A percentile compares a stretch with the other conserved stretches of the same genome.
phyloP scores from a whole-genome alignment of 2,888 invertebrate genomes.

The Trisateles emortualis region DNA sequence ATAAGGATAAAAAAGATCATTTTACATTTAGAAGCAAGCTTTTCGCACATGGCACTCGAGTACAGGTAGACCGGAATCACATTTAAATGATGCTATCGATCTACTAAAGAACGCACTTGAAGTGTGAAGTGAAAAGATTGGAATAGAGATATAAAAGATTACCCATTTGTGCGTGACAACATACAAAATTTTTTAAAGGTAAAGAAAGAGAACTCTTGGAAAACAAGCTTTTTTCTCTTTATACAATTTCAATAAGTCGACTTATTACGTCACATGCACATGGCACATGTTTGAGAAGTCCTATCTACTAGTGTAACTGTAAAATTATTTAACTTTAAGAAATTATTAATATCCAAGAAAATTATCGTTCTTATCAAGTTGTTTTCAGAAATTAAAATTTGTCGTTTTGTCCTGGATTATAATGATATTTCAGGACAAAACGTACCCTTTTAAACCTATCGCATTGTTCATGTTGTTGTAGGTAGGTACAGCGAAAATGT shows the following conservation, averaged over 20 bases:
- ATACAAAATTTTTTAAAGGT: constrained; percentile 54
- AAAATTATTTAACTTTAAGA: too few relatives aligned
- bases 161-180: constrained; percentile 51
- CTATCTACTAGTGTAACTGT: too few relatives aligned
- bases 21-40: too few relatives aligned
- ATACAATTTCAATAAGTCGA: constrained; percentile 62
- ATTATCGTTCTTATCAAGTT: constrained; percentile 51
- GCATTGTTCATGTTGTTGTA: constrained; percentile 48
- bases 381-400: constrained; percentile 49
- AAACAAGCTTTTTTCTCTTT: constrained; percentile 49
- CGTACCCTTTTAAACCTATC: constrained; percentile 43
- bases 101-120: constrained; percentile 47
- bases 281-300: constrained; percentile 68
- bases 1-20: too few relatives aligned
- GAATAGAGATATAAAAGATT: constrained; percentile 60
- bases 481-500: constrained; percentile 49
- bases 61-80: too few relatives aligned
- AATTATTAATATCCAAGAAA: constrained; percentile 38
- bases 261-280: too few relatives aligned
- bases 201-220: constrained; percentile 53
- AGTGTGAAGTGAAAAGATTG: constrained; percentile 63
- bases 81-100: constrained; percentile 43
- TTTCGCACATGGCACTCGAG: too few relatives aligned
- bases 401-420: too few relatives aligned
- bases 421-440: constrained; percentile 49